Conservation (phyloP, 2,888 invertebrate species). For the Aspidapion aeneum region DNA sequence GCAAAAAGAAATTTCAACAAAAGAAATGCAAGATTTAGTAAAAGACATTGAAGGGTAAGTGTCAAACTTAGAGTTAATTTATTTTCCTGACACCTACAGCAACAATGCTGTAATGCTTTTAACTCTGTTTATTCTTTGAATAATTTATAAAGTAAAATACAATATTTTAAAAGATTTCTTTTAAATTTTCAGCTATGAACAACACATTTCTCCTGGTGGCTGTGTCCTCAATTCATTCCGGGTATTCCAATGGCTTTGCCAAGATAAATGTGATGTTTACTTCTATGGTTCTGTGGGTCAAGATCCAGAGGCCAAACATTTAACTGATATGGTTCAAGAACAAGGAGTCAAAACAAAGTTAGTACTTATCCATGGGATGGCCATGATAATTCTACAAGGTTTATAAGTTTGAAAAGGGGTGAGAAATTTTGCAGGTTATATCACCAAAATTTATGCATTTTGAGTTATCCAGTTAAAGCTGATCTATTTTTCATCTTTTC, state of each 20-base stretch:
- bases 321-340: conserved; percentile 44
- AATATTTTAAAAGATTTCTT: no score
- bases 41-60: conserved; percentile 37
- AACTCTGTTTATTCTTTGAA: no score
- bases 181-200: conserved; percentile 36
- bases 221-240: conserved; percentile 52
- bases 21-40: conserved; percentile 37
- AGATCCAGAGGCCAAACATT: conserved; percentile 47
- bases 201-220: conserved; percentile 45
- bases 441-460: no score
- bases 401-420: neutral
- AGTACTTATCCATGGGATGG: neutral
- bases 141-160: no score
- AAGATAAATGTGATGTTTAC: conserved; percentile 31
- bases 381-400: no score
- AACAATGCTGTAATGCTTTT: no score
- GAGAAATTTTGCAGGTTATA: neutral
- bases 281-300: conserved; percentile 55
- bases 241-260: conserved; percentile 47
- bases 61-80: no score
- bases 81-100: no score
- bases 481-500: no score
- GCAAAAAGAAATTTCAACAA: conserved; percentile 41
- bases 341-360: conserved; percentile 47
- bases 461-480: no score